These are phyloP conservation scores for Macrotus californicus DNA, from an alignment of 2,113 vertebrate species.

Conservation along the genomic window DNA sequence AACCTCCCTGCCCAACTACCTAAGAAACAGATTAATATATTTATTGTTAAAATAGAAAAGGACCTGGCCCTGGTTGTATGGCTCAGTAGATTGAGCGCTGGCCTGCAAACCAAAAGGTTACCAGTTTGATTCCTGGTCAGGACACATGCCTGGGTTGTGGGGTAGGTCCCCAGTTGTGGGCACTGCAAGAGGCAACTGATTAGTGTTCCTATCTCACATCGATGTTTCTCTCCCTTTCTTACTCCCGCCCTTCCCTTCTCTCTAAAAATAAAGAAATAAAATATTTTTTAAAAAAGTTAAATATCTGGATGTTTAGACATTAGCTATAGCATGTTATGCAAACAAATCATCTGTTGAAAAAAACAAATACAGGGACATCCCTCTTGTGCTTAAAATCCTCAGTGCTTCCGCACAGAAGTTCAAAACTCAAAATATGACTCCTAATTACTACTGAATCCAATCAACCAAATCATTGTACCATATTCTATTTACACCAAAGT, in stretches of 20 bases:
- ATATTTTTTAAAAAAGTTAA: background rate
- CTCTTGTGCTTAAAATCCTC: background rate
- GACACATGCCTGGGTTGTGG: too few species aligned
- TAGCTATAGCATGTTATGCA: background rate
- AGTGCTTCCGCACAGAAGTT: background rate
- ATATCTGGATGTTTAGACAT: background rate
- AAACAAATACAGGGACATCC: background rate
- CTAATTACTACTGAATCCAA: background rate
- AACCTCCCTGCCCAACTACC: background rate
- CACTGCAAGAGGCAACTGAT: too few species aligned
- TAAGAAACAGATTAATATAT: background rate
- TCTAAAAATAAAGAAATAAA: too few species aligned
- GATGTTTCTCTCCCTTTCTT: too few species aligned
- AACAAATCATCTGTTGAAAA: background rate
- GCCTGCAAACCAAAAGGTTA: too few species aligned
- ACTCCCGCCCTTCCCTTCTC: too few species aligned
- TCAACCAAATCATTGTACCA: background rate
- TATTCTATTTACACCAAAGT: background rate
- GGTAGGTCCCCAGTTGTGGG: too few species aligned
- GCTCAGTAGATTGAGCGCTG: too few species aligned
- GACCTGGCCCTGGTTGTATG: background rate
- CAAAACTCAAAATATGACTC: conserved; percentile 12
- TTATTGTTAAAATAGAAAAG: background rate
- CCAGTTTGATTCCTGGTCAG: too few species aligned
- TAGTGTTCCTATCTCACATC: too few species aligned